These are phyloP conservation scores for Chesias legatella DNA, from an alignment of 2,888 invertebrate species.

Conservation along the genomic window DNA sequence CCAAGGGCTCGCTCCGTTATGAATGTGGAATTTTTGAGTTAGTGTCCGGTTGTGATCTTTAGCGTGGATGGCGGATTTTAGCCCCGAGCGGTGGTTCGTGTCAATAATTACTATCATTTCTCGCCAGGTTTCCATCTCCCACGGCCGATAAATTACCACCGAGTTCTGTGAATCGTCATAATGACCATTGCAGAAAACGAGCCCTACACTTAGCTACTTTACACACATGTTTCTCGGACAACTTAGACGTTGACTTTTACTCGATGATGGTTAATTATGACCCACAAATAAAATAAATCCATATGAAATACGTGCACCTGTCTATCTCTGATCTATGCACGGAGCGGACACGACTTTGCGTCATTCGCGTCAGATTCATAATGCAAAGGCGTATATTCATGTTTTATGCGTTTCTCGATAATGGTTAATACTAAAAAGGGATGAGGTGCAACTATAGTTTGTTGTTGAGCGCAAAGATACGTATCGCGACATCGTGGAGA, in stretches of 20 bases:
- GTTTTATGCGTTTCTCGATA: constrained; percentile 46
- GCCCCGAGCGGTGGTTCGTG: constrained; percentile 63
- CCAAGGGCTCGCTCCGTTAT: constrained; percentile 65
- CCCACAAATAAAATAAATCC: constrained; percentile 20
- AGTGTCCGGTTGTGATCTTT: constrained; percentile 68
- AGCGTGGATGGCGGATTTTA: constrained; percentile 51
- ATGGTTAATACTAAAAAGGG: constrained; percentile 54
- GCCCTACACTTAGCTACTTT: constrained; percentile 53
- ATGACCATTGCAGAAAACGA: constrained; percentile 58
- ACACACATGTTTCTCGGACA: constrained; percentile 35
- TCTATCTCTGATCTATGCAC: constrained; percentile 20
- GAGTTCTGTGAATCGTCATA: constrained; percentile 72
- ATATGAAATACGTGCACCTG: constrained; percentile 22
- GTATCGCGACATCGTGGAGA: constrained; percentile 67
- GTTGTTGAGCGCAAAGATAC: constrained; percentile 66
- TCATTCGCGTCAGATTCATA: constrained; percentile 34
- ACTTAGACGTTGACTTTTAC: constrained; percentile 28
- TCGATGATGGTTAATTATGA: constrained; percentile 24
- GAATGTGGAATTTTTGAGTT: constrained; percentile 73
- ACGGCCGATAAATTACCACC: constrained; percentile 60
- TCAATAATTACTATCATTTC: constrained; percentile 78
- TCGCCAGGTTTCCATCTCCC: constrained; percentile 60
- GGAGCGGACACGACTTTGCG: constrained; percentile 20
- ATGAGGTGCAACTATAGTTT: constrained; percentile 53
- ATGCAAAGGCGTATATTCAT: constrained; percentile 38